Evolutionary conservation across 2,113 vertebrate genomes (phyloP).

Genomic region (Halcyon senegalensis): DNA sequence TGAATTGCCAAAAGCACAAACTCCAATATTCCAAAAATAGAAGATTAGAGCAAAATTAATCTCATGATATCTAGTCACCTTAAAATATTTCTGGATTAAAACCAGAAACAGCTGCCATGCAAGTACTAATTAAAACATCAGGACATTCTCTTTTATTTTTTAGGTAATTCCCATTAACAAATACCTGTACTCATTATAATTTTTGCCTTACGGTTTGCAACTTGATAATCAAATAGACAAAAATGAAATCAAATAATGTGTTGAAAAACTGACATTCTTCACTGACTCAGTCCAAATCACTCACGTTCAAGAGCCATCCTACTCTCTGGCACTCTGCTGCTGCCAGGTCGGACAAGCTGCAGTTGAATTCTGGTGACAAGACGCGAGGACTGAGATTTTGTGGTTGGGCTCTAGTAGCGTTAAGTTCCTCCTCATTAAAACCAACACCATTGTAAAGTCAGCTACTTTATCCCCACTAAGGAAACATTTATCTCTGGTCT

Average conservation of each 20-base stretch:
- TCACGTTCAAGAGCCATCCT: not conserved
- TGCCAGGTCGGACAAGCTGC: not conserved
- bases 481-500: not conserved
- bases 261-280: not conserved
- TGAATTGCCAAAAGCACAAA: not conserved
- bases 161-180: not conserved
- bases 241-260: not conserved
- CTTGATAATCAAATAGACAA: not conserved
- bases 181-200: not conserved
- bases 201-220: not conserved
- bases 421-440: not conserved
- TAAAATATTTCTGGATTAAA: not conserved
- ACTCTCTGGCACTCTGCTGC: accelerated
- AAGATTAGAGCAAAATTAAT: not conserved
- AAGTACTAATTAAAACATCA: not conserved
- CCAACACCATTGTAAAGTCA: not conserved
- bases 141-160: not conserved
- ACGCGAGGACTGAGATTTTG: not conserved
- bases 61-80: not conserved
- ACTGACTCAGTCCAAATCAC: accelerated
- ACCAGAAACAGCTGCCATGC: not conserved
- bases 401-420: not conserved
- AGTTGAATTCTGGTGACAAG: not conserved
- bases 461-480: not conserved
- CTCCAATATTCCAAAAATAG: not conserved